A percentile compares a stretch with the other conserved stretches of the same genome.
Conservation (phyloP, 2,888 invertebrate genomes). For the Papilio gigon region DNA sequence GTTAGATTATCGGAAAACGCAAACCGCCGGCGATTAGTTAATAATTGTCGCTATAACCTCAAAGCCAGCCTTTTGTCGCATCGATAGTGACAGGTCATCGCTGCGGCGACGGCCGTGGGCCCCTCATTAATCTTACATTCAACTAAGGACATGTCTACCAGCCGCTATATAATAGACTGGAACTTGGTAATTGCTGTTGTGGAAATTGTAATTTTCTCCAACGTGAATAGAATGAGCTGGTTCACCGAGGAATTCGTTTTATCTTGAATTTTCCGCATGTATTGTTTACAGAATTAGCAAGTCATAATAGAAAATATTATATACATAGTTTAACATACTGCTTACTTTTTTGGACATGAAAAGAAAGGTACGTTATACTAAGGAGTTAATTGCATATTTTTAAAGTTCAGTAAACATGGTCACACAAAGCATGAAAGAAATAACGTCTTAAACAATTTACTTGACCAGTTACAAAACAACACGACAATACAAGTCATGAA, state of each 20-base stretch:
- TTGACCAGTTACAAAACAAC: background rate
- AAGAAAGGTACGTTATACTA: background rate
- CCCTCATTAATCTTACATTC: slow-evolving; percentile 77
- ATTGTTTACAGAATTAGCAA: slow-evolving; percentile 15
- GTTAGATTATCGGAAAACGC: slow-evolving; percentile 25
- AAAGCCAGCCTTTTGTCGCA: slow-evolving; percentile 60
- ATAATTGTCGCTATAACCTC: slow-evolving; percentile 53
- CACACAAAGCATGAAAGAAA: too few relatives aligned
- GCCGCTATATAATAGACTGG: slow-evolving; percentile 61
- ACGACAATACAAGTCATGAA: background rate
- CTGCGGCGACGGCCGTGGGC: slow-evolving; percentile 59
- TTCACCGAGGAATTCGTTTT: slow-evolving; percentile 27
- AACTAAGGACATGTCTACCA: slow-evolving; percentile 59
- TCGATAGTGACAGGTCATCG: slow-evolving; percentile 64
- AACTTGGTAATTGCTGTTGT: slow-evolving; percentile 69
- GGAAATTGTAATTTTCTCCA: slow-evolving; percentile 73
- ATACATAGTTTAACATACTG: background rate
- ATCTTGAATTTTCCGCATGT: background rate
- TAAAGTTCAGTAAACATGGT: background rate
- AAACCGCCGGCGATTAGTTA: slow-evolving; percentile 53
- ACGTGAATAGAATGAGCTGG: slow-evolving; percentile 43
- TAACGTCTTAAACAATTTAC: background rate
- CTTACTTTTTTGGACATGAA: background rate
- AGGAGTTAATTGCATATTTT: background rate
- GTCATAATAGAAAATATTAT: slow-evolving; percentile 42